A percentile compares a stretch with the other conserved stretches of the same genome.
Conservation (phyloP, 2,888 invertebrate species). For the Zaprionus bogoriensis region DNA sequence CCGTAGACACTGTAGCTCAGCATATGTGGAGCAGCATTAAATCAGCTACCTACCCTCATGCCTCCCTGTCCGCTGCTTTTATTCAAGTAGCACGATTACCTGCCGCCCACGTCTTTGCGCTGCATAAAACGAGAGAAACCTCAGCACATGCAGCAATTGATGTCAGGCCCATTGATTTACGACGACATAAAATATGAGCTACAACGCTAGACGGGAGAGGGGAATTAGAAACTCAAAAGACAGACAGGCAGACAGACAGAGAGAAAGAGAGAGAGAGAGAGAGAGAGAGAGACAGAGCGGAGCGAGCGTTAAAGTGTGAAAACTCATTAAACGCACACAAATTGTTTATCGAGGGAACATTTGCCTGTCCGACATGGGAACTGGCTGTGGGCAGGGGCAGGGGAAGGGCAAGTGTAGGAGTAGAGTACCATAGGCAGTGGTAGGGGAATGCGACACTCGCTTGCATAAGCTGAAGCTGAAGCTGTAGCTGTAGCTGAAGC, state of each 20-base stretch:
- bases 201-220: constrained; percentile 6
- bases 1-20: neutral
- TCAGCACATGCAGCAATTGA: constrained; percentile 60
- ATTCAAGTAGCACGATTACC: constrained; percentile 8
- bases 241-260: neutral
- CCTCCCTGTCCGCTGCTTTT: neutral
- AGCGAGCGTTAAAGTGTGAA: constrained; percentile 67
- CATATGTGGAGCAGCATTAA: neutral
- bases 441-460: constrained; percentile 5
- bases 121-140: constrained; percentile 30
- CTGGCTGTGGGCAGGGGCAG: neutral
- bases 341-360: constrained; percentile 58
- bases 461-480: neutral
- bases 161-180: constrained; percentile 65
- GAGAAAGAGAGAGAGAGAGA: neutral
- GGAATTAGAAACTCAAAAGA: constrained; percentile 27
- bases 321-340: constrained; percentile 70
- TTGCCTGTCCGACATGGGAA: constrained; percentile 13
- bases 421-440: constrained; percentile 18
- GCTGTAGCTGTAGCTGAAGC: constrained; percentile 14
- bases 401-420: neutral
- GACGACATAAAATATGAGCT: constrained; percentile 55
- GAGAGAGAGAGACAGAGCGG: neutral
- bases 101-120: constrained; percentile 30
- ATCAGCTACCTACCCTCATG: no score